phyloP scores from a whole-genome alignment of 2,888 invertebrate genomes.

The Allolobophora icterica region DNA sequence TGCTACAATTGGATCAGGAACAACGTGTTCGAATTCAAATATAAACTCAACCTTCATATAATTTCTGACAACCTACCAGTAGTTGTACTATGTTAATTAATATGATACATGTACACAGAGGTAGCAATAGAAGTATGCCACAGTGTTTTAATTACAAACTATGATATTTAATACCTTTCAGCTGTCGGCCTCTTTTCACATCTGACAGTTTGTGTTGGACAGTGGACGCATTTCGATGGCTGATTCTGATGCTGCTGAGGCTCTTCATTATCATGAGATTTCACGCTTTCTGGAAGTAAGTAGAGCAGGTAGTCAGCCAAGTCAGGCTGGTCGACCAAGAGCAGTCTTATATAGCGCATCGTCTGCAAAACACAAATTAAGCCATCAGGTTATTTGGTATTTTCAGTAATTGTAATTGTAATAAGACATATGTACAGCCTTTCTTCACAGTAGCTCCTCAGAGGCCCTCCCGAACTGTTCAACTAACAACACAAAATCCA shows the following conservation, averaged over 20 bases:
- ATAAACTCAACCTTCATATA: background rate
- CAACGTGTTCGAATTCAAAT: background rate
- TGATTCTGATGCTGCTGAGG: background rate
- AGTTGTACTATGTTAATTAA: background rate
- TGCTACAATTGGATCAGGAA: background rate
- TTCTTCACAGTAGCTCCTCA: background rate
- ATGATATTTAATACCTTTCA: background rate
- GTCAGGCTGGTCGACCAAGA: constrained; percentile 19
- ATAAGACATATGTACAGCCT: background rate
- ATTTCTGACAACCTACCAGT: background rate
- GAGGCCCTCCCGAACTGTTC: background rate
- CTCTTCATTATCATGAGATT: background rate
- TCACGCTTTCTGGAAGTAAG: background rate
- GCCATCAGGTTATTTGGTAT: background rate
- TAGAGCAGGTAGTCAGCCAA: constrained; percentile 22
- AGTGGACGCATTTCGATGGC: background rate
- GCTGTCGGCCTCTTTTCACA: background rate
- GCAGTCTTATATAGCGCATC: background rate
- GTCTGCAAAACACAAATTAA: background rate
- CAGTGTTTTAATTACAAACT: background rate
- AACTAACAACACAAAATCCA: too few relatives aligned
- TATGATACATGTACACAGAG: too few relatives aligned
- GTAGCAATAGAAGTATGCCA: too few relatives aligned
- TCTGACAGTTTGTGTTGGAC: background rate
- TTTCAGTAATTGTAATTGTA: background rate